Evolutionary conservation across 1,140 invertebrate species (phyloP).

Genomic region (Atta texana): DNA sequence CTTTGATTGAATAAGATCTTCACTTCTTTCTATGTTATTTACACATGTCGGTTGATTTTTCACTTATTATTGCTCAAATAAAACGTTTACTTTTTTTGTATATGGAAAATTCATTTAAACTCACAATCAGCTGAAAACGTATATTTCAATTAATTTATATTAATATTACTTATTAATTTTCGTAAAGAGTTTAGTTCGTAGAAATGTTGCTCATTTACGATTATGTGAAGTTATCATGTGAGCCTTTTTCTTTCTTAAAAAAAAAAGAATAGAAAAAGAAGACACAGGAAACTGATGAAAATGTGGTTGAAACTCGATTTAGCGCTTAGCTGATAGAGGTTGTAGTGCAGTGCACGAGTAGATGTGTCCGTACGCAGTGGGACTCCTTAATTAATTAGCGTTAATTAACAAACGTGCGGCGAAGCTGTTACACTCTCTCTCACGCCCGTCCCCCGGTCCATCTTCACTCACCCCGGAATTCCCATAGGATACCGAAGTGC

Average conservation of each 20-base stretch:
- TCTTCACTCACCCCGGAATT: conserved; percentile 49
- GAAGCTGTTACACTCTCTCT: conserved; percentile 71
- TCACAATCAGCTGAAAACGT: neutral
- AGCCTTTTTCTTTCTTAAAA: neutral
- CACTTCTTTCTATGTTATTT: no score
- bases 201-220: neutral
- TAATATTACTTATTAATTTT: neutral
- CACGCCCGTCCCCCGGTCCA: neutral
- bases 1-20: no score
- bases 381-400: conserved; percentile 84
- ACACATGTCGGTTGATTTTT: no score
- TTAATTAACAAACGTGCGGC: conserved; percentile 84
- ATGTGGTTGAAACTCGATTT: conserved; percentile 33
- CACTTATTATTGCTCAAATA: no score
- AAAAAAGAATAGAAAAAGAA: neutral
- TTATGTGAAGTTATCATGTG: neutral
- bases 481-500: conserved; percentile 37
- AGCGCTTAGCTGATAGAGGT: conserved; percentile 16
- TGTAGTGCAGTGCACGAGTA: conserved; percentile 61
- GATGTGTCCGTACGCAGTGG: conserved; percentile 73
- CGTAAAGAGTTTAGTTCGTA: neutral
- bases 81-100: neutral
- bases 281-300: neutral
- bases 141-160: neutral
- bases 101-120: neutral